Evolutionary conservation across 2,113 vertebrate genomes (phyloP), one percentile per base, ranked within the genome.

Genomic region (Pluvialis apricaria): DNA sequence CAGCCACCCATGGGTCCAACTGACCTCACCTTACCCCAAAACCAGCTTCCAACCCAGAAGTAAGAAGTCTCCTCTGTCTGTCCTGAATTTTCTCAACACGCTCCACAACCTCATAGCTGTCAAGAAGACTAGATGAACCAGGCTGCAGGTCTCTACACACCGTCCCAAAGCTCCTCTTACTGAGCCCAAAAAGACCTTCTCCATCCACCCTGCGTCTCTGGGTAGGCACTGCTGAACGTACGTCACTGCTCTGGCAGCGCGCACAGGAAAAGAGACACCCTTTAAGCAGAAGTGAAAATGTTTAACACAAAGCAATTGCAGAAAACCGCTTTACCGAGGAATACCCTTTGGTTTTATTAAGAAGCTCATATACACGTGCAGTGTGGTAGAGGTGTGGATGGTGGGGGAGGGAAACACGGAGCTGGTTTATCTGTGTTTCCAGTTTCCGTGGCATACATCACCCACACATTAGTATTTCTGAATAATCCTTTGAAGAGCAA

Each of bases 281-380:
- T 82, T 60, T 0, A 89, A 89, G 95, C 92, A 97, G 96, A 96
- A 97, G 95, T 95, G 95, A 95, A 95, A 95, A 92, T 3, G 75
- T 80, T 81, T 8, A 94, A 91, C 79, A 31, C 94, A 78, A 71
- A 93, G 93, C 15, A 65, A 95, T 93, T 81, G 92, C 95, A 96
- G 84, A 91, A 97, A 97, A 97, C 95, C 92, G 2, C 96, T 82
- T 77, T 66, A 94, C 95, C 84, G 55, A 97, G 94, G 97, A 90
- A 96, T 90, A 32, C 96, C 97, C 97, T 96, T 81, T 90, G 97
- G 97, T 95, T 97, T 97, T 5, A 3, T 61, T 36, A n/a, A 90
- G 90, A 0, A 76, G 91, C 34, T 24, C 11, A 16, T 0, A 34
- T 6, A 44, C 72, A 29, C 26, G 75, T 93, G 96, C 51, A 0